phyloP scores from a whole-genome alignment of 2,888 invertebrate genomes.

The Mimas tiliae region DNA sequence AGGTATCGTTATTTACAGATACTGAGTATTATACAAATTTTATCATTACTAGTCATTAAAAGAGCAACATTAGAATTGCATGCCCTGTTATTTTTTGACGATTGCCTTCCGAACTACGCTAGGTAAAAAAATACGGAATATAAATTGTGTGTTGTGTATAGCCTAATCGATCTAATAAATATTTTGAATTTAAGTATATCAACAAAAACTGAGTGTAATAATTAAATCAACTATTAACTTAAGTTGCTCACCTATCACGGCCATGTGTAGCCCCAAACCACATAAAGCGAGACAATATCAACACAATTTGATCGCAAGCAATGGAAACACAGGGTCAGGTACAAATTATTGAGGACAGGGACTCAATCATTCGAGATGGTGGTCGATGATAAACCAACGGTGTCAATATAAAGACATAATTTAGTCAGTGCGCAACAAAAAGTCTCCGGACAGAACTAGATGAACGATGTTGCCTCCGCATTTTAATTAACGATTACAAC shows the following conservation, averaged over 20 bases:
- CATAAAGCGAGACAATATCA: constrained; percentile 38
- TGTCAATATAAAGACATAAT: constrained; percentile 82
- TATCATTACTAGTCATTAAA: too few species aligned
- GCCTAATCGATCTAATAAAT: too few species aligned
- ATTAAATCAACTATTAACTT: background rate
- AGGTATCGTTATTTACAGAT: too few species aligned
- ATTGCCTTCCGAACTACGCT: too few species aligned
- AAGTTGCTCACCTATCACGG: background rate
- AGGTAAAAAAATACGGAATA: too few species aligned
- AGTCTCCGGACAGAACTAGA: constrained; percentile 71
- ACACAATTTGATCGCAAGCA: constrained; percentile 56
- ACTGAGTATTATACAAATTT: too few species aligned
- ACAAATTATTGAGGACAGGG: constrained; percentile 74
- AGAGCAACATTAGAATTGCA: too few species aligned
- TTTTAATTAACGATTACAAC: constrained; percentile 76
- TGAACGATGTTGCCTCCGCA: constrained; percentile 70
- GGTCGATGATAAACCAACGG: constrained; percentile 67
- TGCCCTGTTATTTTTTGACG: too few species aligned
- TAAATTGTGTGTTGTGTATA: too few species aligned
- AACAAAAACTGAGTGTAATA: too few species aligned
- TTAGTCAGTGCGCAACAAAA: constrained; percentile 77
- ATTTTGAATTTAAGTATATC: too few species aligned
- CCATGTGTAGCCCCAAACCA: constrained; percentile 24
- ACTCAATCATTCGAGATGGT: constrained; percentile 76
- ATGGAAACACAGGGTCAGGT: constrained; percentile 70